These are phyloP conservation scores for Octomys mimax DNA, from an alignment of 2,797 vertebrate genomes.

Conservation along the genomic window DNA sequence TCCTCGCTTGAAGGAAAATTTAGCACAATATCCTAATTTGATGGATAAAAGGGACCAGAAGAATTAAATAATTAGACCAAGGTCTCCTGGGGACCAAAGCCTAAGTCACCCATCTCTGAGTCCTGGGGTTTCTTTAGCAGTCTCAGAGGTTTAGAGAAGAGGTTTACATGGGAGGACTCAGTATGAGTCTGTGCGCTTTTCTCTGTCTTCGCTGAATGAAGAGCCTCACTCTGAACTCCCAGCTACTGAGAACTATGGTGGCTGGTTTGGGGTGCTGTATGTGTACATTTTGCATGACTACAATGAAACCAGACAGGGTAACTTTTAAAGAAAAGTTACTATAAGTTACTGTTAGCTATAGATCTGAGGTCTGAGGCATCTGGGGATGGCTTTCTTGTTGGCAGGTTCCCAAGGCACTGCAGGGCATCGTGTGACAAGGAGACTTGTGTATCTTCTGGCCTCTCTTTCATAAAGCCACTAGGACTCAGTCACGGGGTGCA, in stretches of 20 bases:
- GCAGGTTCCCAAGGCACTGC: background rate
- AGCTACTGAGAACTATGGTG: background rate
- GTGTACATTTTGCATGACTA: background rate
- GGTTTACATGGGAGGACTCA: background rate
- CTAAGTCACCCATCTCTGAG: background rate
- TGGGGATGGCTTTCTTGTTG: background rate
- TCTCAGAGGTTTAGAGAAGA: background rate
- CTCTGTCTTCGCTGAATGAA: background rate
- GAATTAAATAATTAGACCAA: background rate
- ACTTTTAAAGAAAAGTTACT: background rate
- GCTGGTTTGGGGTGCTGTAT: background rate
- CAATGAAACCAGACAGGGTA: background rate
- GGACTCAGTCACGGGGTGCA: background rate
- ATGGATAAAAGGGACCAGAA: background rate
- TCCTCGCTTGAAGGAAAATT: background rate
- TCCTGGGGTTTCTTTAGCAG: background rate
- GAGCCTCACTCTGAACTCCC: background rate
- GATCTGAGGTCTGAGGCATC: background rate
- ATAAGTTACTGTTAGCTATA: no score
- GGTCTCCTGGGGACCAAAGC: background rate
- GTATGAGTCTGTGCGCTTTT: background rate
- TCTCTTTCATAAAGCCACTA: background rate
- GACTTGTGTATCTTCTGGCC: background rate
- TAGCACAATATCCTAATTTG: background rate
- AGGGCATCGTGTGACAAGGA: background rate